phyloP scores from a whole-genome alignment of 64 coral and sea anemone genomes.

The Pocillopora damicornis region DNA sequence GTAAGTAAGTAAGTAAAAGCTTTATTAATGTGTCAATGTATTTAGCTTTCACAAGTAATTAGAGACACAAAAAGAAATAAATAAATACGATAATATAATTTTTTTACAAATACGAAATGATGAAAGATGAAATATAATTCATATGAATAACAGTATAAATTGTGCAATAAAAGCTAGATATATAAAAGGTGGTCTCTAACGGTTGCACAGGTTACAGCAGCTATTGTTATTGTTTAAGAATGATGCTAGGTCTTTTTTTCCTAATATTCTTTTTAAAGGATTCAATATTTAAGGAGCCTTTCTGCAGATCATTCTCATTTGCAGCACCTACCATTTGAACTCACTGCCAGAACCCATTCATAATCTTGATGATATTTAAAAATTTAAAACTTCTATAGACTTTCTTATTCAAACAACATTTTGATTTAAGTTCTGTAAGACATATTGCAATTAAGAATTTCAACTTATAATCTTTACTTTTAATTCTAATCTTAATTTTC shows the following conservation, averaged over 20 bases:
- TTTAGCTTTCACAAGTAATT: slow-evolving; percentile 31
- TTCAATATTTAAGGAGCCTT: slow-evolving; percentile 3
- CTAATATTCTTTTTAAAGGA: neutral
- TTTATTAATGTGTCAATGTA: slow-evolving; percentile 31
- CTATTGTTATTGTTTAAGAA: neutral
- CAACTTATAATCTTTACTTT: no score
- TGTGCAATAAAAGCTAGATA: neutral
- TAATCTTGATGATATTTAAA: no score
- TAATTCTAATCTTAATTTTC: no score
- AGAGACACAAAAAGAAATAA: slow-evolving; percentile 19
- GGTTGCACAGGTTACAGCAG: neutral
- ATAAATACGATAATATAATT: neutral
- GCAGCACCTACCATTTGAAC: no score
- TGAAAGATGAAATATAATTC: no score
- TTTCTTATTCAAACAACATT: no score
- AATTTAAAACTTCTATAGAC: no score
- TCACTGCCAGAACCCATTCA: no score
- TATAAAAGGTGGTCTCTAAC: neutral
- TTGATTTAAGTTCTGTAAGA: no score
- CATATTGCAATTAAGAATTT: no score
- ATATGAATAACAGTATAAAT: slow-evolving; percentile 5
- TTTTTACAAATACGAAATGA: neutral
- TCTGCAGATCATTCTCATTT: neutral
- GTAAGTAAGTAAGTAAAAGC: slow-evolving; percentile 5
- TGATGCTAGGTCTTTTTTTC: neutral